Conservation (phyloP, 2,113 vertebrate species). For the Tupaia tana region DNA sequence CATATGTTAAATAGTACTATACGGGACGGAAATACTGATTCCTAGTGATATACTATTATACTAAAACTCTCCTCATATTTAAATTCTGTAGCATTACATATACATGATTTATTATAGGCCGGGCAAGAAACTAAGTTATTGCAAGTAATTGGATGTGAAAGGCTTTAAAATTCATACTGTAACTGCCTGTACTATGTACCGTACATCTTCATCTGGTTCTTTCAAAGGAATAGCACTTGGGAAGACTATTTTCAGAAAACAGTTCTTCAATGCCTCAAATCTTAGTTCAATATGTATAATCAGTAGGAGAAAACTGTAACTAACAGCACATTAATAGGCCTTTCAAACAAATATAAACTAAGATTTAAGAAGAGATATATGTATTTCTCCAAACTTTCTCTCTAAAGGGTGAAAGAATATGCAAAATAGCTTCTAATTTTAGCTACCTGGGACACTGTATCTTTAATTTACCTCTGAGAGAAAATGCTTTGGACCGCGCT, state of each 20-base stretch:
- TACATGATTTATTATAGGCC: constrained; percentile 74
- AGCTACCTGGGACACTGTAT: constrained; percentile 80
- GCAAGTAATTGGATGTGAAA: constrained; percentile 79
- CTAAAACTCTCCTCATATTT: constrained; percentile 71
- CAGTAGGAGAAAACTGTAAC: constrained; percentile 66
- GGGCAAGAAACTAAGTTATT: constrained; percentile 77
- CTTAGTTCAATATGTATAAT: constrained; percentile 62
- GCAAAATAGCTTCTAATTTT: constrained; percentile 83
- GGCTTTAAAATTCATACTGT: constrained; percentile 81
- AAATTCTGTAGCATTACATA: constrained; percentile 73
- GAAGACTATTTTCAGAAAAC: constrained; percentile 82
- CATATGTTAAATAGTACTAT: constrained; percentile 68
- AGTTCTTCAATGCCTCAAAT: constrained; percentile 68
- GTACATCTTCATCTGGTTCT: constrained; percentile 75
- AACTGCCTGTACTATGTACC: constrained; percentile 61
- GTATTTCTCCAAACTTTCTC: constrained; percentile 69
- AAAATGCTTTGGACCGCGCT: constrained; percentile 85
- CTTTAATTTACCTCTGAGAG: constrained; percentile 83
- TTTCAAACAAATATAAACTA: constrained; percentile 79
- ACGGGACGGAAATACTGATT: constrained; percentile 74
- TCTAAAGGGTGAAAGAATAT: constrained; percentile 80
- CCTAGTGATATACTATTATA: constrained; percentile 68
- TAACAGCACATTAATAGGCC: constrained; percentile 70
- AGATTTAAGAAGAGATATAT: constrained; percentile 61
- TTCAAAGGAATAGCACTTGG: constrained; percentile 73